phyloP scores from a whole-genome alignment of 2,888 invertebrate species.

The Aplocera efformata region DNA sequence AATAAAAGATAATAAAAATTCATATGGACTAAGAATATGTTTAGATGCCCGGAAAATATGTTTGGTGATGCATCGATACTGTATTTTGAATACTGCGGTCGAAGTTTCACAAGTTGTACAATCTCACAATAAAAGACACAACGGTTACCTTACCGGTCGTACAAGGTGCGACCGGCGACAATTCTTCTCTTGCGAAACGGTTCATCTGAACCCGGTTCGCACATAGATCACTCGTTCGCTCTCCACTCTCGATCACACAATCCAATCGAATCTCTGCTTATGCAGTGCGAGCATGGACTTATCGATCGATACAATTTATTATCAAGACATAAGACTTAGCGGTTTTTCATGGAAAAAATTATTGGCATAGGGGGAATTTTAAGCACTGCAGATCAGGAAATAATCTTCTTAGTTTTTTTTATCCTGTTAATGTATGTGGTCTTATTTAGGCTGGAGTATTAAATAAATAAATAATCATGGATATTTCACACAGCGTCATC shows the following conservation, averaged over 20 bases:
- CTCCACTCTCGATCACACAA: slow-evolving; percentile 38
- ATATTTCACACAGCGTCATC: no score
- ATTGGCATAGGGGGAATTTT: no score
- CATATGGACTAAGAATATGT: no score
- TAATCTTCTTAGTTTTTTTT: no score
- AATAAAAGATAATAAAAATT: no score
- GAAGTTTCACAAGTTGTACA: slow-evolving; percentile 38
- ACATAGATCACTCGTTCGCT: slow-evolving; percentile 52
- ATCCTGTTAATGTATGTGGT: no score
- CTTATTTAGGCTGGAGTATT: no score
- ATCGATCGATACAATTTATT: not conserved
- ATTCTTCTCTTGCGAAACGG: slow-evolving; percentile 55
- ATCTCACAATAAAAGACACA: slow-evolving; percentile 39
- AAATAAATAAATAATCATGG: no score
- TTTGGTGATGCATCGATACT: not conserved
- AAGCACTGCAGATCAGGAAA: no score
- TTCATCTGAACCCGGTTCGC: slow-evolving; percentile 39
- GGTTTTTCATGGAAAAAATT: no score
- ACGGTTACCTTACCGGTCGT: slow-evolving; percentile 46
- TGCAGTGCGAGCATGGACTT: not conserved
- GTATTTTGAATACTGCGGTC: not conserved
- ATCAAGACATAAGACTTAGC: no score
- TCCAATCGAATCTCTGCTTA: slow-evolving; percentile 22
- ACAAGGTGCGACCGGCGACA: slow-evolving; percentile 47
- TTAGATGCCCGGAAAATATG: no score